These are phyloP conservation scores for Trissoscelio sp. DNA, from an alignment of 2,888 invertebrate species.

Conservation along the genomic window DNA sequence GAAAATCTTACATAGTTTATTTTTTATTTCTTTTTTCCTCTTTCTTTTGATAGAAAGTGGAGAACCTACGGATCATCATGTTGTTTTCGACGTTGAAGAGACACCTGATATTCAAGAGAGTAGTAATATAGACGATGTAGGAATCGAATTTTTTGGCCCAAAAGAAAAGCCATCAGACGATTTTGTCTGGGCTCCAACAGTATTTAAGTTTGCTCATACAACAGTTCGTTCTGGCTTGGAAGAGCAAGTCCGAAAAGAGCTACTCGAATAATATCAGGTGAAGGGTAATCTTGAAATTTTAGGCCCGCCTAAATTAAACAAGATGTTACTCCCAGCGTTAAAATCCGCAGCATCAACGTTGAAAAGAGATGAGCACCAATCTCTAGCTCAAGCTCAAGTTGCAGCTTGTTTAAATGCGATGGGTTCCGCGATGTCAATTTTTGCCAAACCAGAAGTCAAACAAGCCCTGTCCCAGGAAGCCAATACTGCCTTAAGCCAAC, in stretches of 20 bases:
- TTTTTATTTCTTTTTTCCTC: not conserved
- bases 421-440: conserved; percentile 17
- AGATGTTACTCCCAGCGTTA: not conserved
- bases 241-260: conserved; percentile 4
- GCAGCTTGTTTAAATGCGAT: conserved; percentile 38
- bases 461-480: conserved; percentile 9
- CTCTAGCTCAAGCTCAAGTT: conserved; percentile 29
- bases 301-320: conserved; percentile 31
- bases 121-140: not conserved
- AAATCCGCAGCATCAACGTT: conserved; percentile 11
- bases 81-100: not conserved
- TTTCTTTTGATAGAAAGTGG: not conserved
- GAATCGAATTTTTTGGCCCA: not conserved
- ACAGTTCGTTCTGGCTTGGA: not conserved
- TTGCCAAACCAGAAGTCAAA: conserved; percentile 18
- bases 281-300: conserved; percentile 12
- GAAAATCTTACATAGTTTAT: not conserved
- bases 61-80: not conserved
- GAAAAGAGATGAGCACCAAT: conserved; percentile 40
- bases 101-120: not conserved
- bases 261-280: conserved; percentile 19
- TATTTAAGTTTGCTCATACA: not conserved
- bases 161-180: not conserved
- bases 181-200: not conserved
- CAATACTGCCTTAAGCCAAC: conserved; percentile 1